Evolutionary conservation across 2,888 invertebrate genomes (phyloP).

Genomic region (Sisyra nigra): DNA sequence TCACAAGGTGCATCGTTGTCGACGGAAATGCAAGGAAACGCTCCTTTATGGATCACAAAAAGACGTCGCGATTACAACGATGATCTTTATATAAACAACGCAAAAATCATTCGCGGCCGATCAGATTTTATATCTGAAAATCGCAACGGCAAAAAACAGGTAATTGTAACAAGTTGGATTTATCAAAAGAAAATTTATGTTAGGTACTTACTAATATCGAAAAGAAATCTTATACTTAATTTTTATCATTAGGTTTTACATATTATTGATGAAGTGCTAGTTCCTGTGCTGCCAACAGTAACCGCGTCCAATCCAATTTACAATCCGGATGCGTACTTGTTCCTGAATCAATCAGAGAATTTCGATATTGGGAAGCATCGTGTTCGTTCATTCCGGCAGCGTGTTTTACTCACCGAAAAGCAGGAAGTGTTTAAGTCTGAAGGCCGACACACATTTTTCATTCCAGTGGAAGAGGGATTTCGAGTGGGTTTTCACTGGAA

Average conservation of each 20-base stretch:
- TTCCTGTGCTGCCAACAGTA: conserved; percentile 51
- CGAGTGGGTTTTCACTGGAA: conserved; percentile 39
- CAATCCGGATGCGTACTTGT: conserved; percentile 69
- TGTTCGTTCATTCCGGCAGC: conserved; percentile 51
- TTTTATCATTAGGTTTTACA: conserved; percentile 51
- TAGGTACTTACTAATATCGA: no score
- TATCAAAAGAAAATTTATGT: no score
- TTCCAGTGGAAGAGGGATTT: conserved; percentile 81
- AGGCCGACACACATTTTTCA: conserved; percentile 75
- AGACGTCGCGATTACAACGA: conserved; percentile 41
- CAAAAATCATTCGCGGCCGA: conserved; percentile 51
- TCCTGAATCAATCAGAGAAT: conserved; percentile 60
- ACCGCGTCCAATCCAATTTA: conserved; percentile 43
- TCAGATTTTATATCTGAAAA: conserved; percentile 47
- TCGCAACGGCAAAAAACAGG: conserved; percentile 42
- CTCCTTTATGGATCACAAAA: conserved; percentile 70
- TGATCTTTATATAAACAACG: conserved; percentile 77
- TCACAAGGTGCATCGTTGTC: conserved; percentile 37
- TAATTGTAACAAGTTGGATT: conserved; percentile 21
- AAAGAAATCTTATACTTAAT: conserved; percentile 3
- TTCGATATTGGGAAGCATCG: conserved; percentile 56
- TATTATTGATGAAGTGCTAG: conserved; percentile 73
- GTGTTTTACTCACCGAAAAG: conserved; percentile 55
- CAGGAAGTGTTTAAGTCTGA: conserved; percentile 59
- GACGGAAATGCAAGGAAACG: conserved; percentile 70